Conservation (phyloP, 2,797 vertebrate species). For the Darevskia nairensis region DNA sequence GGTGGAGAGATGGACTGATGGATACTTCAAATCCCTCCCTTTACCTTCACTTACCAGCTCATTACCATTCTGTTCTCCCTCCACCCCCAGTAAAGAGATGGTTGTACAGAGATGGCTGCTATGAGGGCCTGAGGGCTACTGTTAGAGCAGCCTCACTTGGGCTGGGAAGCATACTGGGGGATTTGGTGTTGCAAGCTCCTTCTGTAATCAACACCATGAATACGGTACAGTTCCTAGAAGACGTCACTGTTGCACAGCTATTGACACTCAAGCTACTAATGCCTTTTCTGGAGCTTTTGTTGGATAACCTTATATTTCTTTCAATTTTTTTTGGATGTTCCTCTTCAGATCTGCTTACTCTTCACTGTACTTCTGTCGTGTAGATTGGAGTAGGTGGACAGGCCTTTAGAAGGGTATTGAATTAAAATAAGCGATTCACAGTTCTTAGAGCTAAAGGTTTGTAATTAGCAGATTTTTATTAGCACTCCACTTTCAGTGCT, state of each 20-base stretch:
- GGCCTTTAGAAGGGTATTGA: not conserved
- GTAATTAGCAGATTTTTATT: not conserved
- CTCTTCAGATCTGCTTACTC: not conserved
- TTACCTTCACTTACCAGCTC: not conserved
- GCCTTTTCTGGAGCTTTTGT: not conserved
- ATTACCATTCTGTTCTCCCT: not conserved
- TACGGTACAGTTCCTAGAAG: not conserved
- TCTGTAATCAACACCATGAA: too few relatives aligned
- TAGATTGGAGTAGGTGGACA: not conserved
- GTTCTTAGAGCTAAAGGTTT: constrained; percentile 24
- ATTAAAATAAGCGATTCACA: constrained; percentile 2
- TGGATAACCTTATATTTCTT: not conserved
- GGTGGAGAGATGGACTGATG: not conserved
- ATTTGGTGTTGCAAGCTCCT: not conserved
- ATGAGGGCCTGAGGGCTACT: too few relatives aligned
- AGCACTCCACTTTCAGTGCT: not conserved
- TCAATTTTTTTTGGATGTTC: not conserved
- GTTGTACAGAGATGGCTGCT: not conserved
- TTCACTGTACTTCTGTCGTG: constrained; percentile 1
- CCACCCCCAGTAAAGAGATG: not conserved
- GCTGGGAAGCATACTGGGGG: not conserved
- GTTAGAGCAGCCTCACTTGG: not conserved
- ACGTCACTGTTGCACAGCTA: not conserved
- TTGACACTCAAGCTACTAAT: not conserved
- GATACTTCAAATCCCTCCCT: not conserved